Evolutionary conservation across 2,113 vertebrate genomes (phyloP).

Genomic region (Calyptommatus sinebrachiatus): DNA sequence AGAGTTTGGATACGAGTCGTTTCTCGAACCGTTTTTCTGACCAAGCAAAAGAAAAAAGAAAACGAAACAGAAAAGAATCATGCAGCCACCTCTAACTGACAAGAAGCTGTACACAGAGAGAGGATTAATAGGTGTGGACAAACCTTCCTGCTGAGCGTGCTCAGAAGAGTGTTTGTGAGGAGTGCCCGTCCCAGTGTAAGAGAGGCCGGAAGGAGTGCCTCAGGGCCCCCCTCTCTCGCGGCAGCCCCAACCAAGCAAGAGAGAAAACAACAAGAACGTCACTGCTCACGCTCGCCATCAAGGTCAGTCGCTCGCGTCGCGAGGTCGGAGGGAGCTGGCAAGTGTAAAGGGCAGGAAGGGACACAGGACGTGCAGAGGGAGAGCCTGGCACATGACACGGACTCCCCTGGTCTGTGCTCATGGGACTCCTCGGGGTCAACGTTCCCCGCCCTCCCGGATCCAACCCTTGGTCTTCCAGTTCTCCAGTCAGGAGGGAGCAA

Average conservation of each 20-base stretch:
- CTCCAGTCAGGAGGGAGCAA: conserved; percentile 43
- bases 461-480: neutral
- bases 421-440: no score
- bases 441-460: neutral
- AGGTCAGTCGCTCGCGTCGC: conserved; percentile 74
- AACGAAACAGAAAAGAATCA: conserved; percentile 39
- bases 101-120: conserved; percentile 81
- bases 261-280: conserved; percentile 85
- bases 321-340: conserved; percentile 74
- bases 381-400: neutral
- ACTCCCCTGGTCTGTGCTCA: neutral
- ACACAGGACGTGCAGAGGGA: conserved; percentile 7
- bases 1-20: conserved; percentile 76
- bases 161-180: conserved; percentile 86
- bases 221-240: conserved; percentile 85
- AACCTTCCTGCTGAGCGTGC: conserved; percentile 86
- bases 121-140: conserved; percentile 85
- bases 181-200: conserved; percentile 85
- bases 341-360: conserved; percentile 79
- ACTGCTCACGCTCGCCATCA: conserved; percentile 82
- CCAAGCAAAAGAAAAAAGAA: conserved; percentile 76
- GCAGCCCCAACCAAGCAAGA: conserved; percentile 87
- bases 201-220: conserved; percentile 83
- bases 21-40: conserved; percentile 79
- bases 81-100: conserved; percentile 85